Conservation (phyloP, 2,888 invertebrate species). For the Zonitis immaculata region DNA sequence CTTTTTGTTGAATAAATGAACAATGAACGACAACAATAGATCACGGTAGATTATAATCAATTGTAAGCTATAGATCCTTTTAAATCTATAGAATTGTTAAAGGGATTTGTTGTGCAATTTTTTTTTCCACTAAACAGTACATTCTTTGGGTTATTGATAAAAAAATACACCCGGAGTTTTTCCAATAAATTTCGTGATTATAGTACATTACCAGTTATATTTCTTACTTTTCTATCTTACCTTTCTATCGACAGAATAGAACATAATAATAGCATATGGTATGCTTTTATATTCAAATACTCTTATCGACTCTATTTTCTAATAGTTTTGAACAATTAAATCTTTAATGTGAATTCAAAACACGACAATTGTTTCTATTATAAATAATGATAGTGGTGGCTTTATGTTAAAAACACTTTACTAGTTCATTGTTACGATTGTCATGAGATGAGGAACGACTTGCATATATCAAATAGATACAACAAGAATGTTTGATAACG, state of each 20-base stretch:
- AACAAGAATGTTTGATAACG: not conserved
- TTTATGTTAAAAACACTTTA: constrained; percentile 23
- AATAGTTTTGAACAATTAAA: constrained; percentile 15
- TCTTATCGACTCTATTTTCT: constrained; percentile 10
- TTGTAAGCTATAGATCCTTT: not conserved
- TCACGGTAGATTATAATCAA: not conserved
- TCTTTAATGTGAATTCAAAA: constrained; percentile 16
- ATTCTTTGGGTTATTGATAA: too few species aligned
- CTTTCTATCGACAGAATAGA: not conserved
- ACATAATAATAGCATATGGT: constrained; percentile 9
- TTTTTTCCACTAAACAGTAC: not conserved
- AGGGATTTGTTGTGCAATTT: not conserved
- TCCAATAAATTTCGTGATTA: not conserved
- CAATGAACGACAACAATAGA: not conserved
- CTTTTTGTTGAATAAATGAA: not conserved
- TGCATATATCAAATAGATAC: constrained; percentile 9
- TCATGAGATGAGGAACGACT: constrained; percentile 17
- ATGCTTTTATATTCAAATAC: constrained; percentile 23
- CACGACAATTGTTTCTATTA: constrained; percentile 20
- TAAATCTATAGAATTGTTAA: not conserved
- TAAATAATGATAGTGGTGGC: constrained; percentile 16
- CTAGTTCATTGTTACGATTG: constrained; percentile 21
- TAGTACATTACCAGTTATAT: not conserved
- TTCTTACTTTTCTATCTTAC: not conserved
- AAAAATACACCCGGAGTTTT: too few species aligned